These are phyloP conservation scores for Catostylus mosaicus DNA, from an alignment of 30 jellyfish, hydroid and myxozoan genomes.

Conservation along the genomic window DNA sequence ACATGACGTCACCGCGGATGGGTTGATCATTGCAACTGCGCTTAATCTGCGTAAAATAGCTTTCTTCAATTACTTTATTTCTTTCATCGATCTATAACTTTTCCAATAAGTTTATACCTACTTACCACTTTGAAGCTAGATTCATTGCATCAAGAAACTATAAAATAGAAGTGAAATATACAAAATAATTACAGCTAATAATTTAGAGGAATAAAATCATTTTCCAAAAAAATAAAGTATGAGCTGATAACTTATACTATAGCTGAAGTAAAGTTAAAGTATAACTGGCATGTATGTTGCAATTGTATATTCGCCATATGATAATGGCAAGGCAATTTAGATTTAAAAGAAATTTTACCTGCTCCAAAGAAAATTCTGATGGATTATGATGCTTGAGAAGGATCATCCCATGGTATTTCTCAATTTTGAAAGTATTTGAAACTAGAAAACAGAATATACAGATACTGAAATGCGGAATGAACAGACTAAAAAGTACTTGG, in stretches of 20 bases:
- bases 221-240: not conserved
- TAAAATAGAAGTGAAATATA: not conserved
- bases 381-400: conserved; percentile 77
- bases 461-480: too few relatives aligned
- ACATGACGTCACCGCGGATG: too few relatives aligned
- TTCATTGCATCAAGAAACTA: conserved; percentile 76
- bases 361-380: conserved; percentile 52
- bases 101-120: too few relatives aligned
- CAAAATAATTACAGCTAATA: not conserved
- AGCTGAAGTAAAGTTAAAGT: not conserved
- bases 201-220: not conserved
- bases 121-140: conserved; percentile 82
- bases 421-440: conserved; percentile 90
- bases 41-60: too few relatives aligned
- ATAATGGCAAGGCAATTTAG: too few relatives aligned
- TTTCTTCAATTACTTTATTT: too few relatives aligned
- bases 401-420: conserved; percentile 91
- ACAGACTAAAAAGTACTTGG: too few relatives aligned
- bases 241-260: not conserved
- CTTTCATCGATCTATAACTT: too few relatives aligned
- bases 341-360: conserved; percentile 34
- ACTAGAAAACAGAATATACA: conserved; percentile 42
- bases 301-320: not conserved
- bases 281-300: not conserved
- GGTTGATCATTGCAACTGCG: too few relatives aligned